These are phyloP conservation scores for Microcebus tavaratra DNA, from an alignment of 2,113 vertebrate genomes.

Conservation along the genomic window DNA sequence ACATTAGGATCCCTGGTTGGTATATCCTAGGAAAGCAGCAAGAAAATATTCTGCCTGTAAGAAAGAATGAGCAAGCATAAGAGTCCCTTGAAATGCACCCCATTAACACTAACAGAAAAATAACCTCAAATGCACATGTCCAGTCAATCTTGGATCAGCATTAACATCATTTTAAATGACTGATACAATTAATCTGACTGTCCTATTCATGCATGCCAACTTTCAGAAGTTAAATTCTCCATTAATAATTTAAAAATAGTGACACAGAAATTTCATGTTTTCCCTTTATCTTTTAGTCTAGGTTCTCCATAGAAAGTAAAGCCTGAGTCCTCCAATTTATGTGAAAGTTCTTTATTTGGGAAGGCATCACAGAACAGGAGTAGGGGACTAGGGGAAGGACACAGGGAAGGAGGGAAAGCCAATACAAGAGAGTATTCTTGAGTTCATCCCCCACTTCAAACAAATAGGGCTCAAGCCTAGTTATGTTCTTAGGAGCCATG, in stretches of 20 bases:
- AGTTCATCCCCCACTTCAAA: not conserved
- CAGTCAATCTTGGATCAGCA: not conserved
- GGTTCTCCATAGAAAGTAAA: constrained; percentile 1
- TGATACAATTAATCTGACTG: not conserved
- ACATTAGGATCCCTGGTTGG: not conserved
- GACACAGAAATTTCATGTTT: not conserved
- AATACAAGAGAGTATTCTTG: not conserved
- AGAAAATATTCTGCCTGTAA: not conserved
- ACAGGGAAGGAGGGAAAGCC: not conserved
- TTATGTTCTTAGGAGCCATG: not conserved
- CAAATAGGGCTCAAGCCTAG: not conserved
- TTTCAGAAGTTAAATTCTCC: constrained; percentile 13
- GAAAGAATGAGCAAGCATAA: not conserved
- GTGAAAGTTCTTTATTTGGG: not conserved
- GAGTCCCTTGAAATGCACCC: not conserved
- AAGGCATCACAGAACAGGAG: not conserved
- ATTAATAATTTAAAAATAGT: not conserved
- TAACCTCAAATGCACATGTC: not conserved
- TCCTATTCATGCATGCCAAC: not conserved
- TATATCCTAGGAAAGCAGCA: not conserved
- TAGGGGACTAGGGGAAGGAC: not conserved
- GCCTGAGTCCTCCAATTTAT: not conserved
- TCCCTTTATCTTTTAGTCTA: not conserved
- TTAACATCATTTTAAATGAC: not conserved
- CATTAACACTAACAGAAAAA: constrained; percentile 26